Evolutionary conservation across 2,797 vertebrate genomes (phyloP).

Genomic region (Gymnodraco acuticeps): DNA sequence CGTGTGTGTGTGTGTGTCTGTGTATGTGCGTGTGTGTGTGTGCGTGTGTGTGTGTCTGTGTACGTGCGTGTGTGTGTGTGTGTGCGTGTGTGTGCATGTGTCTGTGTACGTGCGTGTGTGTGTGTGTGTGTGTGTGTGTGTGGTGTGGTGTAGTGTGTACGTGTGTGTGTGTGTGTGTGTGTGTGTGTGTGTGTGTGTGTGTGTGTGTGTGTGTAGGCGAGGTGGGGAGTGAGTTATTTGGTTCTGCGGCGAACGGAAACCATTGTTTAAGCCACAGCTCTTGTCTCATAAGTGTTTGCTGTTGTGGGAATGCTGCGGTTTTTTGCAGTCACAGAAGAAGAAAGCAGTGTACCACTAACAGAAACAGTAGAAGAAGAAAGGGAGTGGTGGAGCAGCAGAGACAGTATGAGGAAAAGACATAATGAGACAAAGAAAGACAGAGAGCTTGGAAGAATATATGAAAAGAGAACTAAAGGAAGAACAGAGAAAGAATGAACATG

Average conservation of each 20-base stretch:
- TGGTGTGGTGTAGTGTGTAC: background rate
- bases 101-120: conserved; percentile 13
- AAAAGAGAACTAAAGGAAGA: conserved; percentile 19
- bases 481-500: background rate
- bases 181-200: conserved; percentile 9
- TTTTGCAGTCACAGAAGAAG: conserved; percentile 60
- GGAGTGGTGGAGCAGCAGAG: conserved; percentile 12
- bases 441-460: conserved; percentile 26
- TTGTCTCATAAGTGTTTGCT: conserved; percentile 75
- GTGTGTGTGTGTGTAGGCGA: conserved; percentile 27
- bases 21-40: conserved; percentile 5
- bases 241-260: conserved; percentile 73
- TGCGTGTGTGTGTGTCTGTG: conserved; percentile 9
- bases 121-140: conserved; percentile 26
- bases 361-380: conserved; percentile 36
- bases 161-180: conserved; percentile 29
- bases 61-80: conserved; percentile 35
- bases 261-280: conserved; percentile 76
- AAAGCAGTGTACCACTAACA: conserved; percentile 46
- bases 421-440: conserved; percentile 29
- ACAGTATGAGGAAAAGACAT: conserved; percentile 17
- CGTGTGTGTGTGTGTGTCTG: conserved; percentile 3
- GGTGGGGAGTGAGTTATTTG: conserved; percentile 63
- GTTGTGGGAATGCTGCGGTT: conserved; percentile 74
- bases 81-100: conserved; percentile 28